A percentile compares a stretch with the other conserved stretches of the same genome.
phyloP scores from a whole-genome alignment of 1,140 invertebrate genomes.

The Sinella curviseta region DNA sequence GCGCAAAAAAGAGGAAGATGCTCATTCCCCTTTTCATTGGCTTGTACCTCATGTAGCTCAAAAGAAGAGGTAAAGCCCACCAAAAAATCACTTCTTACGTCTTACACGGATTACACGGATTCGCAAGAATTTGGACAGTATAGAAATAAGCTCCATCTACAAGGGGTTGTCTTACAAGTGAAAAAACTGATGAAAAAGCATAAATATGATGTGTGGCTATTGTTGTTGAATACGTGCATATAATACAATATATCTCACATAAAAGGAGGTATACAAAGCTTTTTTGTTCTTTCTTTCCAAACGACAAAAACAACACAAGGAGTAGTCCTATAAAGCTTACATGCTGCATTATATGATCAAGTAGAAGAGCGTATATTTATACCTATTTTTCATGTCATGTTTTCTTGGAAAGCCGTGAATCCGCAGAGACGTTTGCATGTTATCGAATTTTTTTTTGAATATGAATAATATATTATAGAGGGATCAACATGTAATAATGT shows the following conservation, averaged over 20 bases:
- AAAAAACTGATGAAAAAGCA: not conserved
- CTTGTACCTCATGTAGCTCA: not conserved
- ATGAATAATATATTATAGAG: not conserved
- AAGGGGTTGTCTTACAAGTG: constrained; percentile 6
- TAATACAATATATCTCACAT: too few relatives aligned
- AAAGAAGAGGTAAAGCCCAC: not conserved
- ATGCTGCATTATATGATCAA: too few relatives aligned
- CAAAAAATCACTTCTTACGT: not conserved
- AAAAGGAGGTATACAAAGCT: too few relatives aligned
- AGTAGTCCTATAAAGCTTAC: too few relatives aligned
- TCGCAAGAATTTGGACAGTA: not conserved
- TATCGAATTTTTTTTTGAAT: not conserved
- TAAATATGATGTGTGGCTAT: not conserved
- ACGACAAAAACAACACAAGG: not conserved
- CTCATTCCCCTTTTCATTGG: not conserved
- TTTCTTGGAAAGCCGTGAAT: not conserved
- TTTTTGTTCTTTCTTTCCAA: too few relatives aligned
- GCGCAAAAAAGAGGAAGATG: not conserved
- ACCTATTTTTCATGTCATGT: not conserved
- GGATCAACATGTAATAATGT: not conserved
- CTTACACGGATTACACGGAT: not conserved
- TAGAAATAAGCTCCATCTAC: not conserved
- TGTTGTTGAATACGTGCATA: not conserved
- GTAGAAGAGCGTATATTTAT: too few relatives aligned
- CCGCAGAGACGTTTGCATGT: not conserved